A percentile compares a stretch with the other conserved stretches of the same genome.
Conservation (phyloP, 2,113 vertebrate species). For the Mesocricetus auratus region DNA sequence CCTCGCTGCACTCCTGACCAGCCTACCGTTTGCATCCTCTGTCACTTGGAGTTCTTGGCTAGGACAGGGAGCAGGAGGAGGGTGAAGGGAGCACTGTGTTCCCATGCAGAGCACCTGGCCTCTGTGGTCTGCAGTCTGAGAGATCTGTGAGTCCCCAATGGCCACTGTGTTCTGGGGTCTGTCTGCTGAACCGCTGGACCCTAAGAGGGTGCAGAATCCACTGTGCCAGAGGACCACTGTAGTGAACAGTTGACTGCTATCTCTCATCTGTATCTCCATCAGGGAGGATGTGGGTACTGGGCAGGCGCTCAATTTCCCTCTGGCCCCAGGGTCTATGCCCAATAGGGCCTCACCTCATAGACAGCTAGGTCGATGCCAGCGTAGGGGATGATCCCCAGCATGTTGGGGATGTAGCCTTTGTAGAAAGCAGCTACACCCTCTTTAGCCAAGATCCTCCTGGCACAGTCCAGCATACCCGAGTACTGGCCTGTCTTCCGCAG, state of each 20-base stretch:
- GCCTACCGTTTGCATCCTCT: not conserved
- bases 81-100: not conserved
- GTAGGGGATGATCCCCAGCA: conserved; percentile 97
- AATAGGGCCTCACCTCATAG: conserved; percentile 92
- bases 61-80: not conserved
- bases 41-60: not conserved
- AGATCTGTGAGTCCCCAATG: not conserved
- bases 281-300: not conserved
- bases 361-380: conserved; percentile 98
- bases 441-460: conserved; percentile 91
- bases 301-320: not conserved
- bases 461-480: conserved; percentile 92
- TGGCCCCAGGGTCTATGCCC: not conserved
- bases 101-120: not conserved
- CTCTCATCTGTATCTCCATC: not conserved
- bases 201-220: not conserved
- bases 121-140: not conserved
- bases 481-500: conserved; percentile 95
- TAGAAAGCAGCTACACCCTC: conserved; percentile 95
- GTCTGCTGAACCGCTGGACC: not conserved
- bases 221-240: not conserved
- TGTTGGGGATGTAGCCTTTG: conserved; percentile 97
- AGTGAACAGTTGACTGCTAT: not conserved
- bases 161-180: not conserved
- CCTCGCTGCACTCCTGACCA: not conserved